Evolutionary conservation across 2,113 vertebrate species (phyloP).

Genomic region (Peromyscus leucopus): DNA sequence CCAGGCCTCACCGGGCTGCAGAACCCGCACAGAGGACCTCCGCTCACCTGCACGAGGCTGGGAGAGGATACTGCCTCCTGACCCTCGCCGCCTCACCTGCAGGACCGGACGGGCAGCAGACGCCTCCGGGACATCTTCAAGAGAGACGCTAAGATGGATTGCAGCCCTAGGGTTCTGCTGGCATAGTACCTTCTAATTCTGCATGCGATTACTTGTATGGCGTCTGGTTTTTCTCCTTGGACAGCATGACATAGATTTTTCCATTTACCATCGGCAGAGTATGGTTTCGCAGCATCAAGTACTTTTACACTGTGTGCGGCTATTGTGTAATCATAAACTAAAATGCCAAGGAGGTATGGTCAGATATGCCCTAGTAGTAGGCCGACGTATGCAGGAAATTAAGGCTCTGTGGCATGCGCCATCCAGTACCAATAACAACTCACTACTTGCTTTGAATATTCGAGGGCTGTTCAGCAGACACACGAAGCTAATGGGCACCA

Average conservation of each 20-base stretch:
- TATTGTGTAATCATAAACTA: constrained; percentile 43
- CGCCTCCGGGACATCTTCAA: not conserved
- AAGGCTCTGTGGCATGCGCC: not conserved
- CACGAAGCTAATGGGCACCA: not conserved
- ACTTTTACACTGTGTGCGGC: not conserved
- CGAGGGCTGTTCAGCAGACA: not conserved
- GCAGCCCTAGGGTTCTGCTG: not conserved
- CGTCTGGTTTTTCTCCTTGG: not conserved
- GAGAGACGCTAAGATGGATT: not conserved
- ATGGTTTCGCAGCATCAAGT: not conserved
- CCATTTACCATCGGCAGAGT: not conserved
- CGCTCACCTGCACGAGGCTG: not conserved
- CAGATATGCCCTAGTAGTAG: not conserved
- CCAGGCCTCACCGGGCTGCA: not conserved
- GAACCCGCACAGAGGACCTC: not conserved
- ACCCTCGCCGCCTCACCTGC: not conserved
- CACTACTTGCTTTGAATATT: not conserved
- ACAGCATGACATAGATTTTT: not conserved
- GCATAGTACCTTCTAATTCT: not conserved
- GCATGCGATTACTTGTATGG: not conserved
- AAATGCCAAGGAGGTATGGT: constrained; percentile 30
- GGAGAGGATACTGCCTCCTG: not conserved
- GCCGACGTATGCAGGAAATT: not conserved
- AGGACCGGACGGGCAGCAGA: not conserved
- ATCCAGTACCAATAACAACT: not conserved